A percentile compares a stretch with the other conserved stretches of the same genome.
These are phyloP conservation scores for Augochlorella aurata DNA, from an alignment of 2,888 invertebrate genomes.

Conservation along the genomic window DNA sequence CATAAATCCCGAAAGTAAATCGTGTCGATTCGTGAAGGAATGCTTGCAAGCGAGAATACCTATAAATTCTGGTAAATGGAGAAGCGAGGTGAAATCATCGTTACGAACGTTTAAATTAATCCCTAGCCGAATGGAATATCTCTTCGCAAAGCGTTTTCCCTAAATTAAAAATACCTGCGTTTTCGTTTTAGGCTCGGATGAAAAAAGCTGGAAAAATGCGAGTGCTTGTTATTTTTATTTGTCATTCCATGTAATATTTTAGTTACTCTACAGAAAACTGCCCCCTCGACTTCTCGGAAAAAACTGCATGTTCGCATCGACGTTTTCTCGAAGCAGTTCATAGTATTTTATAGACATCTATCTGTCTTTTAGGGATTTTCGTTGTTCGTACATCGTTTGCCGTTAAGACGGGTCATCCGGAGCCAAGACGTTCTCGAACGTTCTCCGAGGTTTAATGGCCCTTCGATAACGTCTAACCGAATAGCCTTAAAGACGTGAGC, in stretches of 20 bases:
- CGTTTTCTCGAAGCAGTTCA: not conserved
- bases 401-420: not conserved
- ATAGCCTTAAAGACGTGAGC: conserved; percentile 58
- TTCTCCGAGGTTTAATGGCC: conserved; percentile 57
- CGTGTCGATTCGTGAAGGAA: conserved; percentile 13
- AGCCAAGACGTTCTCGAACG: conserved; percentile 3
- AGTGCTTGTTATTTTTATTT: too few relatives aligned
- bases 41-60: not conserved
- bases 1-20: conserved; percentile 10
- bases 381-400: not conserved
- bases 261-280: too few relatives aligned
- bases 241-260: not conserved
- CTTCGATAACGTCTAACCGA: conserved; percentile 57
- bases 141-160: not conserved
- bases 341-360: not conserved
- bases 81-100: not conserved
- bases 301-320: not conserved
- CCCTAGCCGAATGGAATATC: not conserved
- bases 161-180: too few relatives aligned
- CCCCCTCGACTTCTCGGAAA: too few relatives aligned
- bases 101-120: not conserved
- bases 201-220: too few relatives aligned
- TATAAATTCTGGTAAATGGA: not conserved
- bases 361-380: not conserved
- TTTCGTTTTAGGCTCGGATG: too few relatives aligned